A percentile compares a stretch with the other conserved stretches of the same genome.
Conservation (phyloP, 2,113 vertebrate species). For the Pomatostomus ruficeps region DNA sequence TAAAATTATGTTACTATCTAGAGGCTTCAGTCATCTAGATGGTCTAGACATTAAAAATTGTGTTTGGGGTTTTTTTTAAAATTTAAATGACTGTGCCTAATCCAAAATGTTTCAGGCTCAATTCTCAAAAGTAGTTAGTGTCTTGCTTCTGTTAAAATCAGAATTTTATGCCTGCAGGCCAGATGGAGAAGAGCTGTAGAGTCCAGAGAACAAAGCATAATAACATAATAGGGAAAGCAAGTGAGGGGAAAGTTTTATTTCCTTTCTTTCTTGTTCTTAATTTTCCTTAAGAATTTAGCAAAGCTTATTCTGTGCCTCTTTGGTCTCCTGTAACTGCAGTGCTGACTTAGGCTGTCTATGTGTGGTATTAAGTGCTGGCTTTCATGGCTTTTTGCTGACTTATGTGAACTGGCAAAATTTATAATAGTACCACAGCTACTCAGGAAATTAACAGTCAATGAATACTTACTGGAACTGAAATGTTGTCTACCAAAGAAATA, state of each 20-base stretch:
- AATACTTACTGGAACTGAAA: slow-evolving; percentile 36
- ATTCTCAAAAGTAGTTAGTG: background rate
- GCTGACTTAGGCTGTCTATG: slow-evolving; percentile 2
- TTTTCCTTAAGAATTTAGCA: background rate
- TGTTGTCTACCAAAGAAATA: background rate
- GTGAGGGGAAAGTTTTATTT: background rate
- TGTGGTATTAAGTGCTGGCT: background rate
- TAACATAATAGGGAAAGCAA: background rate
- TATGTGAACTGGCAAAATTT: background rate
- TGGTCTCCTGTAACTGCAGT: background rate
- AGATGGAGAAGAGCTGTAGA: background rate
- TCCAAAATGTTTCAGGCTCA: background rate
- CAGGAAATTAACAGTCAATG: slow-evolving; percentile 44
- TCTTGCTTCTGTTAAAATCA: background rate
- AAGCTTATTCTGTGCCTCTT: background rate
- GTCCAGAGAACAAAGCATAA: background rate
- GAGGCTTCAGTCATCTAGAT: background rate
- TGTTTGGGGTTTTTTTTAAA: background rate
- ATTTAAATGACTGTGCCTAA: background rate
- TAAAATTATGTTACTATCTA: background rate
- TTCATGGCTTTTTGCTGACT: slow-evolving; percentile 18
- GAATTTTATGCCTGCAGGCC: background rate
- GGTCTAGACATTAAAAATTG: background rate
- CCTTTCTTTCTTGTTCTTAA: background rate
- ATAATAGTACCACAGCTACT: slow-evolving; percentile 2